Base-by-base conservation (phyloP, 2,888 invertebrate genomes). In the Diploptera punctata region DNA sequence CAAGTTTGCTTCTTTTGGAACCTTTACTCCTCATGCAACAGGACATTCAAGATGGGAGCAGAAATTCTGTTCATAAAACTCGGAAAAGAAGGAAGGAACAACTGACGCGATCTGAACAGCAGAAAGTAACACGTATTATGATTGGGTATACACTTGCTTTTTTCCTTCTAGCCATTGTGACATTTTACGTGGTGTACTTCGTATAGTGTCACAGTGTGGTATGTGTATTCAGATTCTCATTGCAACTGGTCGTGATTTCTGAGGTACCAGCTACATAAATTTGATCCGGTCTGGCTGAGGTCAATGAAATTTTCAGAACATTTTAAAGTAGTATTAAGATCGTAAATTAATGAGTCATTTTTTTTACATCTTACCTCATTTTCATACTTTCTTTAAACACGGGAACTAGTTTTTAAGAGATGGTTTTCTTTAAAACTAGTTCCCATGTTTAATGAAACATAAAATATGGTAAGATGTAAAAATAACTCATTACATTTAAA, bases 111-210 rank as follows among this genome's bases (percentile, higher is more conserved):
- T 79, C 81, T 9, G 86, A 86, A 76, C 83, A 85, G 75, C 82
- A 84, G 47, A 86, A 85, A 78, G 83, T 87, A 75, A 82, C 85
- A 24, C 82, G 83, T 79, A 83, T 87, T 76, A 83, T 89, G 78
- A 85, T 90, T 77, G 85, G 87, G 73, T 86, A 88, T 79, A 87
- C 87, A 38, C 81, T 86, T 70, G 84, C 85, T 49, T 87, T 87
- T 78, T 83, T 87, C 76, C 81, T 85, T 73, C 79, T 87, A 77
- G 83, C 84, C 62, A 83, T 86, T 74, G 82, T 86, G 72, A 86
- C 87, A 47, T 87, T 87, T 82, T 87, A 87, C 78, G 82, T 86
- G 76, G 84, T 87, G 76, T 87, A 87, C 80, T 86, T 87, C 65
- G 47, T 65, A 65, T 65, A 47, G 47, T 65, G 47, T 65, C 26